A percentile compares a stretch with the other conserved stretches of the same genome.
Conservation (phyloP, 2,113 vertebrate genomes). For the Nothobranchius furzeri region DNA sequence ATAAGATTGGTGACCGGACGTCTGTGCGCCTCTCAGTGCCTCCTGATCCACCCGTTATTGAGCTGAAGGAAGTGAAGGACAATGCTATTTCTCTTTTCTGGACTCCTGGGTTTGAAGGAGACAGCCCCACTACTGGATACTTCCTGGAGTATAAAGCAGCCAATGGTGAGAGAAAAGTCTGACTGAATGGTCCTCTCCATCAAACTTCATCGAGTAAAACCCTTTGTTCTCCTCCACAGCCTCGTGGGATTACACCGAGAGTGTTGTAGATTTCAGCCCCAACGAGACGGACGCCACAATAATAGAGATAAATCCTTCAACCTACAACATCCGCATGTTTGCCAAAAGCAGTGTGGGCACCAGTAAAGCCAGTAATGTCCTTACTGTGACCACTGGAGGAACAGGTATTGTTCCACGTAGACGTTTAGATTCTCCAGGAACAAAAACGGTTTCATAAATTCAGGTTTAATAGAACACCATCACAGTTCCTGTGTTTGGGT, state of each 20-base stretch:
- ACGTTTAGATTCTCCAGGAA: not conserved
- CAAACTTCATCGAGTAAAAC: not conserved
- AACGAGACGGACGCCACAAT: slow-evolving; percentile 62
- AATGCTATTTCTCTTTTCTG: slow-evolving; percentile 54
- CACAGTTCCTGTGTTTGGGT: not conserved
- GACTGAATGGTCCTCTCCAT: not conserved
- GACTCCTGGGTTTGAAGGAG: slow-evolving; percentile 51
- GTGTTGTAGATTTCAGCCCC: slow-evolving; percentile 50
- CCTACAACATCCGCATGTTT: slow-evolving; percentile 72
- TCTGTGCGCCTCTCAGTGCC: slow-evolving; percentile 17
- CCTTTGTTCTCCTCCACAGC: slow-evolving; percentile 21
- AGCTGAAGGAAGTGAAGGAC: slow-evolving; percentile 48
- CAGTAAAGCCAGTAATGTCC: slow-evolving; percentile 65
- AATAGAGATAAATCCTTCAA: slow-evolving; percentile 63
- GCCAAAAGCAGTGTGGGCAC: slow-evolving; percentile 50
- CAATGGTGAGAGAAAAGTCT: slow-evolving; percentile 43
- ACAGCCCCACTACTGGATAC: slow-evolving; percentile 55
- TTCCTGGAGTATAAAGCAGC: slow-evolving; percentile 64
- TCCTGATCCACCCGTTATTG: slow-evolving; percentile 54
- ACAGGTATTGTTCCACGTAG: slow-evolving; percentile 38
- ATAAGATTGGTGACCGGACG: not conserved
- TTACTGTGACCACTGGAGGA: slow-evolving; percentile 60
- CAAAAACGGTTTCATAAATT: too few species aligned
- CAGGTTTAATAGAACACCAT: too few species aligned
- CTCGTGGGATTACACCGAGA: slow-evolving; percentile 62